Conservation (phyloP, 2,888 invertebrate genomes). For the Ceraclea dissimilis region DNA sequence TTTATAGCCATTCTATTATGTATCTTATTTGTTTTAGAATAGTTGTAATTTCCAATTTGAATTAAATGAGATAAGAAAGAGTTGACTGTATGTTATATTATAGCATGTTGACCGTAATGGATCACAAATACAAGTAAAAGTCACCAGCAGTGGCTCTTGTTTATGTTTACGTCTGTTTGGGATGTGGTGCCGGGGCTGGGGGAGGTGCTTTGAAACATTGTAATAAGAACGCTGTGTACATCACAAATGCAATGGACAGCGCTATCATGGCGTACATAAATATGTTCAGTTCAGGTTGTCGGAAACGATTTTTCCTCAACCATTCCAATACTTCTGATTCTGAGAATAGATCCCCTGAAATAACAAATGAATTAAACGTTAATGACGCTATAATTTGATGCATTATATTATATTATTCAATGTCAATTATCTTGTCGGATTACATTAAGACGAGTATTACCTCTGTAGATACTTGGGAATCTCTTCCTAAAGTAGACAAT, state of each 20-base stretch:
- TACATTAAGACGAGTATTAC: slow-evolving; percentile 35
- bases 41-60: too few species aligned
- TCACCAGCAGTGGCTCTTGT: background rate
- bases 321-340: slow-evolving; percentile 86
- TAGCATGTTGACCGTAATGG: background rate
- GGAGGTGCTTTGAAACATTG: slow-evolving; percentile 80
- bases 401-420: background rate
- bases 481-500: slow-evolving; percentile 86
- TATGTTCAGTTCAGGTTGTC: slow-evolving; percentile 85
- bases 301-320: slow-evolving; percentile 87
- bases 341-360: slow-evolving; percentile 68
- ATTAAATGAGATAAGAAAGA: too few species aligned
- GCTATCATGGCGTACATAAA: slow-evolving; percentile 91
- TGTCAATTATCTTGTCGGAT: too few species aligned
- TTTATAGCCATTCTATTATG: too few species aligned
- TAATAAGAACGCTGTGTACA: slow-evolving; percentile 85
- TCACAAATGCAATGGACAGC: slow-evolving; percentile 74
- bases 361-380: slow-evolving; percentile 1
- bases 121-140: background rate
- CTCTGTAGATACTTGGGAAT: slow-evolving; percentile 89
- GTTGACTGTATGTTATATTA: background rate
- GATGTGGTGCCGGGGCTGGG: slow-evolving; percentile 53
- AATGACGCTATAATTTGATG: background rate
- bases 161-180: slow-evolving; percentile 54
- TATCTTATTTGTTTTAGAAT: too few species aligned